phyloP scores from a whole-genome alignment of 2,888 invertebrate species.

The Melipona bicolor region DNA sequence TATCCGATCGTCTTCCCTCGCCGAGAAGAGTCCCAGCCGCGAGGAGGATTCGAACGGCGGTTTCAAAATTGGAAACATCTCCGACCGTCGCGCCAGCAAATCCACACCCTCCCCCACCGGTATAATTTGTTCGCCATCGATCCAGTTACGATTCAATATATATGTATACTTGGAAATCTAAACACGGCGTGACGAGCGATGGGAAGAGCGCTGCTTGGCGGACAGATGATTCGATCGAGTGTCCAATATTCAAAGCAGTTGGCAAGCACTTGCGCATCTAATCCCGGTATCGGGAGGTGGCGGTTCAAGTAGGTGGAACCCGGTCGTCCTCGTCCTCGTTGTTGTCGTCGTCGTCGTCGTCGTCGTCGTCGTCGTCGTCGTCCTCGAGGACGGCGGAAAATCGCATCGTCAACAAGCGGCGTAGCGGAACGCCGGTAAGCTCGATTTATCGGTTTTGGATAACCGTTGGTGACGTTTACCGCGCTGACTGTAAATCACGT shows the following conservation, averaged over 20 bases:
- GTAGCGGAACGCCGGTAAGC: constrained; percentile 31
- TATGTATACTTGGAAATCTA: constrained; percentile 54
- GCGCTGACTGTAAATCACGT: constrained; percentile 62
- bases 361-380: neutral
- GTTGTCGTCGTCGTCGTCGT: neutral
- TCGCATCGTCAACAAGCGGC: constrained; percentile 63
- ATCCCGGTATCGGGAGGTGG: constrained; percentile 57
- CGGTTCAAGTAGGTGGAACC: constrained; percentile 47
- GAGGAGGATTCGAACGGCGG: neutral
- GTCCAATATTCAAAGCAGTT: constrained; percentile 73
- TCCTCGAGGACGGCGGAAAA: constrained; percentile 55
- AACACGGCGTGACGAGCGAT: constrained; percentile 53
- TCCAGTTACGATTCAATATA: neutral
- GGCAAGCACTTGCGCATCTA: constrained; percentile 72
- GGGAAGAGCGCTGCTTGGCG: constrained; percentile 53
- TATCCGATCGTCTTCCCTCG: constrained; percentile 10
- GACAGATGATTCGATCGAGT: constrained; percentile 65
- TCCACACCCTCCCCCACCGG: neutral
- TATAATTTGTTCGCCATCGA: constrained; percentile 57
- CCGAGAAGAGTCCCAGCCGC: neutral
- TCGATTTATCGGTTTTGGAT: constrained; percentile 72
- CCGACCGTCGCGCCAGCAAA: neutral
- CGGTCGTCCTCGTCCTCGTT: too few relatives aligned
- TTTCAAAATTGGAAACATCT: constrained; percentile 45
- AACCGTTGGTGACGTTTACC: constrained; percentile 64